A percentile compares a stretch with the other conserved stretches of the same genome.
Evolutionary conservation across 2,113 vertebrate genomes (phyloP).

Genomic region (rat (Rattus norvegicus)): GRCr8 NC_086033.1:87867001-87867500

Average conservation of each 20-base stretch:
- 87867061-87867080: not conserved
- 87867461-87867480: not conserved
- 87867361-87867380: not conserved
- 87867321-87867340: not conserved
- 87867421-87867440: not conserved
- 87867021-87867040: not conserved
- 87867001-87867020: conserved; percentile 3
- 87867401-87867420: not conserved
- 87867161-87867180: not conserved
- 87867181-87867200: not conserved
- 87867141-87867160: not conserved
- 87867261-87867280: not conserved
- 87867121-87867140: not conserved
- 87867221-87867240: not conserved
- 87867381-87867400: not conserved
- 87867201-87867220: not conserved
- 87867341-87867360: not conserved
- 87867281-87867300: not conserved
- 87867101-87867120: not conserved
- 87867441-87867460: not conserved
- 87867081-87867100: not conserved
- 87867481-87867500: not conserved
- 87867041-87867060: not conserved
- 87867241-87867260: not conserved
- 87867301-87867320: not conserved